Evolutionary conservation across 2,113 vertebrate species (phyloP).

Genomic region (Gallinago media): DNA sequence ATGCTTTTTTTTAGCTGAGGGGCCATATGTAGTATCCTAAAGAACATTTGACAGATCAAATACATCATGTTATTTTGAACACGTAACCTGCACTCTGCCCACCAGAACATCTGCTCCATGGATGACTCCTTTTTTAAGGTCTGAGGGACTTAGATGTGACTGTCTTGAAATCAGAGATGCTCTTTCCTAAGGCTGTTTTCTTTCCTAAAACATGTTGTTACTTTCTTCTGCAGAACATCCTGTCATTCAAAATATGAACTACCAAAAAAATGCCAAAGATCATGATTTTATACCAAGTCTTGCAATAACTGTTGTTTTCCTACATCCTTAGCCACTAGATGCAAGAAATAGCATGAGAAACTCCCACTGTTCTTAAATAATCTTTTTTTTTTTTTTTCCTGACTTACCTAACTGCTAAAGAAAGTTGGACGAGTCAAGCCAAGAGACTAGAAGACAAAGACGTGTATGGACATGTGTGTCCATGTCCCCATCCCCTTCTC

Average conservation of each 20-base stretch:
- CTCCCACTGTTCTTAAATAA: not conserved
- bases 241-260: not conserved
- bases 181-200: not conserved
- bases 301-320: not conserved
- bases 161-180: not conserved
- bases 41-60: not conserved
- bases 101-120: not conserved
- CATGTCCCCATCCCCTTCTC: not conserved
- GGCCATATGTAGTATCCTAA: not conserved
- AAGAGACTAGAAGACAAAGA: not conserved
- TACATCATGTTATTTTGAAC: not conserved
- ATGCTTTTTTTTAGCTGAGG: not conserved
- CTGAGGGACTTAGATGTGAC: not conserved
- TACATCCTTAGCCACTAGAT: not conserved
- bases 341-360: not conserved
- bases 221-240: not conserved
- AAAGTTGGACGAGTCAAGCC: not conserved
- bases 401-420: not conserved
- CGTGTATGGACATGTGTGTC: not conserved
- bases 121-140: not conserved
- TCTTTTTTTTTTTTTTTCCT: not conserved
- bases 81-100: not conserved
- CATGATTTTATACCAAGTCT: not conserved
- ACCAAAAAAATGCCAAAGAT: not conserved
- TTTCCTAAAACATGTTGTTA: not conserved